Base-by-base conservation (phyloP, 2,888 invertebrate species). In the Ferrisia virgata region DNA sequence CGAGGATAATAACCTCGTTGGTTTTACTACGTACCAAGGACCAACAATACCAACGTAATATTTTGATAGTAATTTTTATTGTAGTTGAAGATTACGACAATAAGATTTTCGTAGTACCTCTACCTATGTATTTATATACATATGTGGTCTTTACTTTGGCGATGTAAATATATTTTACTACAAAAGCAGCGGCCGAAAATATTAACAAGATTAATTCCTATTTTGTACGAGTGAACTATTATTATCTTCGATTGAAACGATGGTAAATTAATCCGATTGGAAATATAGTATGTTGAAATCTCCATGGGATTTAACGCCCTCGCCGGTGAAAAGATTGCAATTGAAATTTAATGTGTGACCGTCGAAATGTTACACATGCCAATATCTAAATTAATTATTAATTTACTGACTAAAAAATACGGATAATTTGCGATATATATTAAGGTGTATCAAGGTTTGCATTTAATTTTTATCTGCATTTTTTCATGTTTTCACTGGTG, bases 401-500 rank as follows among this genome's bases (percentile, higher is more conserved):
- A 58, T 58, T 47, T 47, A 58, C 58, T 11, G 58, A 58, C 4
- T 11, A 11, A 2, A 58, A 58, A 58, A 25, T 58, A 11, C 25
- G 22, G 18, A 58, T 25, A 25, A n/a, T n/a, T n/a, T n/a, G n/a
- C n/a, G n/a, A n/a, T n/a, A n/a, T n/a, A n/a, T n/a, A n/a, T n/a
- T n/a, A n/a, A n/a, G n/a, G n/a, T 25, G 8, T 15, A 72, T 72
- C 72, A 33, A 76, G 6, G 36, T 76, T 76, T 76, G 36, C 72
- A n/a, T n/a, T n/a, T n/a, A 36, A 76, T 76, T 76, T 33, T 72
- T 76, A 76, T 76, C 72, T 76, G 72, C 72, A 76, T 22, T 36
- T 76, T 18, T 28, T 76, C 28, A 28, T 8, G n/a, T 72, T 72
- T 11, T 13, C n/a, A 47, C n/a, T 33, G 72, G 18, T 36, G 18